Evolutionary conservation across 2,888 invertebrate genomes (phyloP).

Genomic region (Holacanthella duospinosa): DNA sequence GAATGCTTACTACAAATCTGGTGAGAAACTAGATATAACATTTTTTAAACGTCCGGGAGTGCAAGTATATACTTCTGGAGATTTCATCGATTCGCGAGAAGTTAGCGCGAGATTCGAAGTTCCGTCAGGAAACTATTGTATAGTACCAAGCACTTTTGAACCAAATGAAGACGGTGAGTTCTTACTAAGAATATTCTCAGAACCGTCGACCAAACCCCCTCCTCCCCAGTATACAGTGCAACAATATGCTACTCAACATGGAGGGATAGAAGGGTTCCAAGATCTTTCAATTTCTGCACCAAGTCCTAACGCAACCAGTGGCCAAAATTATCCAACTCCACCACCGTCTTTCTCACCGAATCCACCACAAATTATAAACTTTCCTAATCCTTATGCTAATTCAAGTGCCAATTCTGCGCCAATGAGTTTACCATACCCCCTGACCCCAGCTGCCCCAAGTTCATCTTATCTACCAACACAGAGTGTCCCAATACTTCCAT

Average conservation of each 20-base stretch:
- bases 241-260: not conserved
- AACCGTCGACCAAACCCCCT: not conserved
- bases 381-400: not conserved
- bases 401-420: not conserved
- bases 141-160: not conserved
- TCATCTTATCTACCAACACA: not conserved
- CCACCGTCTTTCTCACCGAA: not conserved
- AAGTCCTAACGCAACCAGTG: no score
- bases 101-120: constrained; percentile 7
- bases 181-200: constrained; percentile 1
- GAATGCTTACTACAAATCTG: not conserved
- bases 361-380: not conserved
- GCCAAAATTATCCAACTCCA: not conserved
- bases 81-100: constrained; percentile 3
- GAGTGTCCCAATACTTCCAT: not conserved
- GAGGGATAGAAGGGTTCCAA: not conserved
- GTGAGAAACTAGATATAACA: not conserved
- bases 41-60: not conserved
- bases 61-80: not conserved
- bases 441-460: not conserved
- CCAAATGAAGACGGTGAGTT: constrained; percentile 5
- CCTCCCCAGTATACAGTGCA: not conserved
- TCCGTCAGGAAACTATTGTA: not conserved
- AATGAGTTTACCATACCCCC: not conserved
- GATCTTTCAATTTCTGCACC: not conserved